Base-by-base conservation (phyloP, 2,888 invertebrate species). In the Cephus rjabovi region DNA sequence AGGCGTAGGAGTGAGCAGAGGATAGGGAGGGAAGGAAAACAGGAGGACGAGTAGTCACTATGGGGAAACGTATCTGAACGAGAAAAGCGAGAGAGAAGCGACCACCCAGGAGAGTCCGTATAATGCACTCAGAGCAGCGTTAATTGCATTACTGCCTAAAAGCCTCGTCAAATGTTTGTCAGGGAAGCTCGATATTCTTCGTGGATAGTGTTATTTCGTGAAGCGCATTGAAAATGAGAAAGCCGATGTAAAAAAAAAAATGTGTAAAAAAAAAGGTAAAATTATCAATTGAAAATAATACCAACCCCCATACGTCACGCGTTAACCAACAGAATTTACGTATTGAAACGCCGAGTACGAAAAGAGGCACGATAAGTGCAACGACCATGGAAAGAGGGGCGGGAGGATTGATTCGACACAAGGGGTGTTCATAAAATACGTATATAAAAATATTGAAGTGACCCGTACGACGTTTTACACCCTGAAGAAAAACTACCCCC, bases 141-240 rank as follows among this genome's bases (percentile, higher is more conserved):
- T 88, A 89, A 89, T 88, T 84, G 86, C 87, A 87, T 89, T 86
- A 87, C 84, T 79, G 81, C 83, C 88, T 89, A 89, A 89, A 89
- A 89, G 89, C 88, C 85, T 85, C 86, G 87, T 88, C 87, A 87
- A 89, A 87, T 88, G 87, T 89, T 89, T 84, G 81, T 56, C 56
- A 23, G 23, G 15, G 23, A 56, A 23, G 56, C 56, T 56, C 23
- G 86, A 88, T 87, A 87, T 87, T 89, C 87, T 88, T 89, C 87
- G 83, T 83, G 86, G 87, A 88, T 89, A 86, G 83, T 83, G 86
- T 89, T 89, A 87, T 84, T 86, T 83, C 82, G 80, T 83, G 81
- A 84, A 83, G 79, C 34, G 35, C 34, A 68, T 35, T 69, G 40
- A 75, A 23, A 78, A 74, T 31, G 30, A 34, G 15, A 35, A 15